These are phyloP conservation scores for Cerastoderma edule DNA, from an alignment of 2,888 invertebrate species.

Conservation along the genomic window DNA sequence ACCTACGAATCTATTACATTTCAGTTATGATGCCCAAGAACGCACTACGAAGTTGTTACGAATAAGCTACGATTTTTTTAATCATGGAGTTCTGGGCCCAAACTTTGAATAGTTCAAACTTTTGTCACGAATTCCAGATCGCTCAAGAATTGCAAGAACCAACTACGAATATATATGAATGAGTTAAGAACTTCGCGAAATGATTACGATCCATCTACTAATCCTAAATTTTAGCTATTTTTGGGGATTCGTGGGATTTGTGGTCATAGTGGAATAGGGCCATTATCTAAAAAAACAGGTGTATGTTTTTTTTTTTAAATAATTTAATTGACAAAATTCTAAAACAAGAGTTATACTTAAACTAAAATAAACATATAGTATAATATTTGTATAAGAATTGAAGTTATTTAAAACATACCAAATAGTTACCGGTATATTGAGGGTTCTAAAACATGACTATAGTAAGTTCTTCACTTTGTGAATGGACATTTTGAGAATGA, in stretches of 20 bases:
- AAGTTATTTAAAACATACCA: too few species aligned
- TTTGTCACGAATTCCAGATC: slow-evolving; percentile 29
- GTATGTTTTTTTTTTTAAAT: too few species aligned
- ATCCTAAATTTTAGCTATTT: slow-evolving; percentile 18
- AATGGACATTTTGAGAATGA: too few species aligned
- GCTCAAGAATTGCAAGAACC: slow-evolving; percentile 30
- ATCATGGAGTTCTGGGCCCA: slow-evolving; percentile 31
- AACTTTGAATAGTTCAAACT: slow-evolving; percentile 39
- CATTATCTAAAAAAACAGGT: too few species aligned
- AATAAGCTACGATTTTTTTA: slow-evolving; percentile 35
- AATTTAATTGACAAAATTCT: too few species aligned
- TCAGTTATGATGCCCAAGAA: slow-evolving; percentile 22
- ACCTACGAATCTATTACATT: slow-evolving; percentile 20
- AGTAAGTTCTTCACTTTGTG: too few species aligned
- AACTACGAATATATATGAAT: slow-evolving; percentile 27
- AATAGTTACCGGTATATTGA: too few species aligned
- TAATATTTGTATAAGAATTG: too few species aligned
- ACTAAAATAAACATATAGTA: too few species aligned
- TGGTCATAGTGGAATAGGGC: slow-evolving; percentile 19
- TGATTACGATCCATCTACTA: slow-evolving; percentile 20
- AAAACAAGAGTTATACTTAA: too few species aligned
- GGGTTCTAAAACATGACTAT: too few species aligned
- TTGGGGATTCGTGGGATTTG: slow-evolving; percentile 21
- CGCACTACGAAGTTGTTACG: slow-evolving; percentile 31
- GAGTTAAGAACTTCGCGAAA: slow-evolving; percentile 26